Percentiles rank a stretch among this genome's conserved stretches.
These are phyloP conservation scores for Notiomystis cincta DNA, from an alignment of 2,113 vertebrate species.

Conservation along the genomic window DNA sequence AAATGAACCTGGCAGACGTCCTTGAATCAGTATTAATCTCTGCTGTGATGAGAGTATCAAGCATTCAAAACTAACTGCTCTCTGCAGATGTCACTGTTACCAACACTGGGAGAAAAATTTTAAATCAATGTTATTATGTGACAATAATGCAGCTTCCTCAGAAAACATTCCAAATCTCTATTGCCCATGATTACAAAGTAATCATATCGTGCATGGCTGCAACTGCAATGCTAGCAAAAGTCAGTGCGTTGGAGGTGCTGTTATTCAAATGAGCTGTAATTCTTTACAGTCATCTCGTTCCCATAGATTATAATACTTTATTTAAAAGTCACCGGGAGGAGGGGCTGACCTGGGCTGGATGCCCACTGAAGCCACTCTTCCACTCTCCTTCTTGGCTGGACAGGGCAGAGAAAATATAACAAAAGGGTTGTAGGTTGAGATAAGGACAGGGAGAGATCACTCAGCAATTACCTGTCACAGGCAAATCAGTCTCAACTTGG, in stretches of 20 bases:
- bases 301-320: not conserved
- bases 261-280: slow-evolving; percentile 31
- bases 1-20: not conserved
- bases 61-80: slow-evolving; percentile 14
- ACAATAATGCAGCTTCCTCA: slow-evolving; percentile 31
- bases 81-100: slow-evolving; percentile 49
- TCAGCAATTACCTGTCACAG: not conserved
- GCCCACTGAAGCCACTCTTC: not conserved
- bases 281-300: slow-evolving; percentile 5
- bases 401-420: not conserved
- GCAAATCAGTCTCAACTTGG: not conserved
- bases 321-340: not conserved
- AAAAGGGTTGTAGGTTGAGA: not conserved
- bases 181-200: slow-evolving; percentile 45
- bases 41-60: slow-evolving; percentile 21
- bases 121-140: slow-evolving; percentile 53
- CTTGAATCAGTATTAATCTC: slow-evolving; percentile 40
- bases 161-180: slow-evolving; percentile 31
- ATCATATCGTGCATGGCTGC: not conserved
- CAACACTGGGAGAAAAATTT: slow-evolving; percentile 30
- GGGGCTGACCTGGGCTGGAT: not conserved
- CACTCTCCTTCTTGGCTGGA: not conserved
- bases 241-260: not conserved
- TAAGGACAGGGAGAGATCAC: not conserved
- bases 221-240: not conserved